Base-by-base conservation (phyloP, 53 echinoderm and acorn worm species). In the Holothuria scabra region DNA sequence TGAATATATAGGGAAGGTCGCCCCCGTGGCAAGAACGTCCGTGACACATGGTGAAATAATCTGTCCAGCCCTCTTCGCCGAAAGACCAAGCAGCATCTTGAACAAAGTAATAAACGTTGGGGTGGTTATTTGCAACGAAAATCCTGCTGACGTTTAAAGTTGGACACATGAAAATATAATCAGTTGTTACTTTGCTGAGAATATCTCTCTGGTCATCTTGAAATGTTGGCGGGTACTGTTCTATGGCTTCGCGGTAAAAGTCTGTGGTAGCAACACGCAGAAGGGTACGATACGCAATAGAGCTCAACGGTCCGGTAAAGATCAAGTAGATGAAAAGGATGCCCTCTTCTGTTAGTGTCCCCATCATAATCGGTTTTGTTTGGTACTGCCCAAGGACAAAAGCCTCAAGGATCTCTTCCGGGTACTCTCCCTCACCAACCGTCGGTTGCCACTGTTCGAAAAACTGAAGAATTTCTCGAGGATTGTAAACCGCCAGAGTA, bases 1-100 rank as follows among this genome's bases (percentile, higher is more conserved):
- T 79, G 58, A 89, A 85, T 34, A 85, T 84, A 34, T 85, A 89
- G 20, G 85, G 57, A 26, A 89, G 70, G 28, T 89, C 89, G 25
- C 67, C 66, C 6, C 79, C 89, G 56, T 85, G 89, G 49, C 89
- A 89, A 1, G 80, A 16, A 20, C 34, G 32, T 0, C 85, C 85
- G 19, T 61, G 26, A 25, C 84, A 78, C 56, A 29, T 34, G 48
- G 28, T 46, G 29, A 58, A 66, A 5, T 20, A 28, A 32, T 44
- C 56, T 4, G 84, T 76, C 67, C 84, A 89, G 2, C 52, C 68
- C 58, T 76, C 79, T 23, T 29, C 31, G 3, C 6, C 52, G 60
- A 85, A 76, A 3, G 60, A 66, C 48, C 63, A 59, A n/a, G 80
- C 55, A 33, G 85, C 85, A 37, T 85, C 85, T 68, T 79, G 64